These are phyloP conservation scores for Cordilura impudica DNA, from an alignment of 2,888 invertebrate genomes.

Conservation along the genomic window DNA sequence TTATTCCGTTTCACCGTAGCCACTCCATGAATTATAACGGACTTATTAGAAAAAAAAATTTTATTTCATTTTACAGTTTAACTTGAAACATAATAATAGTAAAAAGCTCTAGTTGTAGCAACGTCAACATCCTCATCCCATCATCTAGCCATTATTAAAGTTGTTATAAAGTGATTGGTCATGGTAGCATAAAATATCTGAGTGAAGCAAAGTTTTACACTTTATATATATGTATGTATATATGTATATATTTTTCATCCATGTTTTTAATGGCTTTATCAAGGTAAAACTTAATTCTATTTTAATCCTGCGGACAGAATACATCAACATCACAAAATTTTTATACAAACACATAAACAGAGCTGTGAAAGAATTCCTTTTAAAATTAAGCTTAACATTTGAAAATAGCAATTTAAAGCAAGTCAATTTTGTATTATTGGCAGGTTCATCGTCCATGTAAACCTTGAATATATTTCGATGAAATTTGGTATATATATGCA, in stretches of 20 bases:
- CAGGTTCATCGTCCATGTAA: too few relatives aligned
- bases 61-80: background rate
- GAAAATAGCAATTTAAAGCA: too few relatives aligned
- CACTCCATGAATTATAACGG: background rate
- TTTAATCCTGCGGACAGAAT: constrained; percentile 46
- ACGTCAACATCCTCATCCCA: background rate
- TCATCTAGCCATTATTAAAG: constrained; percentile 9
- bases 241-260: background rate
- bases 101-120: too few relatives aligned
- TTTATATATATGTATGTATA: background rate
- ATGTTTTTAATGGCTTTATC: constrained; percentile 49
- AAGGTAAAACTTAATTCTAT: constrained; percentile 56
- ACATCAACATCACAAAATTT: background rate
- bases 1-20: background rate
- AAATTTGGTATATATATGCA: too few relatives aligned
- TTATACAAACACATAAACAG: background rate
- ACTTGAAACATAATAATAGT: too few relatives aligned
- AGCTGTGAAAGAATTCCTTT: too few relatives aligned
- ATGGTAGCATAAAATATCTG: constrained; percentile 14
- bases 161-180: constrained; percentile 30
- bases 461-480: too few relatives aligned
- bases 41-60: background rate
- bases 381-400: too few relatives aligned
- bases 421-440: too few relatives aligned
- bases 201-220: background rate